A percentile compares a stretch with the other conserved stretches of the same genome.
These are phyloP conservation scores for Ischnura elegans DNA, from an alignment of 2,888 invertebrate genomes.

Conservation along the genomic window DNA sequence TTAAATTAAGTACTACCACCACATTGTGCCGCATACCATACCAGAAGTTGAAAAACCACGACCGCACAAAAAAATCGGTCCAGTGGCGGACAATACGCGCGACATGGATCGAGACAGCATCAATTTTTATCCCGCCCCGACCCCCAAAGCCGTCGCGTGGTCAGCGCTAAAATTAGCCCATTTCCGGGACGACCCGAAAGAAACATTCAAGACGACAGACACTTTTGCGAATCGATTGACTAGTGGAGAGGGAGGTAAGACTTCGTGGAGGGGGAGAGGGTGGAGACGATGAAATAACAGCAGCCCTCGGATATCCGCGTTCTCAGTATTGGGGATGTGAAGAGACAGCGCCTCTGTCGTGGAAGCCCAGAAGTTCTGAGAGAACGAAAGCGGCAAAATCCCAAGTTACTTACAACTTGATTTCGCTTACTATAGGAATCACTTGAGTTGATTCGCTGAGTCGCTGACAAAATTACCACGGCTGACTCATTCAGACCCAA, in stretches of 20 bases:
- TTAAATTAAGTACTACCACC: too few relatives aligned
- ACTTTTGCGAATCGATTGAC: neutral
- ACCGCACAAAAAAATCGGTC: too few relatives aligned
- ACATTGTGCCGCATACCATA: too few relatives aligned
- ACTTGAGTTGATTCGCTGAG: too few relatives aligned
- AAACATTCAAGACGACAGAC: neutral
- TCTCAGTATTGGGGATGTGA: too few relatives aligned
- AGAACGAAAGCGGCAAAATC: neutral
- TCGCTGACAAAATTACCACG: too few relatives aligned
- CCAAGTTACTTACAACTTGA: too few relatives aligned
- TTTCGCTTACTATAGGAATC: too few relatives aligned
- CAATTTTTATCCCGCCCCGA: neutral
- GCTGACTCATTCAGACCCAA: too few relatives aligned
- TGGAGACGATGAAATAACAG: neutral
- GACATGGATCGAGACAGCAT: neutral
- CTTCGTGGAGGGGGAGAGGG: neutral
- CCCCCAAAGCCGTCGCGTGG: neutral
- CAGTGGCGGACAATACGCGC: neutral
- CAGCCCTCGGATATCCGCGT: neutral
- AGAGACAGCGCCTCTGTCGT: neutral
- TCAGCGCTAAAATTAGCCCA: constrained; percentile 31
- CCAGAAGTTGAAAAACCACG: too few relatives aligned
- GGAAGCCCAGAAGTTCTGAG: neutral
- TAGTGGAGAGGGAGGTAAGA: neutral
- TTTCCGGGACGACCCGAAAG: neutral